These are phyloP conservation scores for Cinclus mexicanus DNA, from an alignment of 2,113 vertebrate species.

Conservation along the genomic window DNA sequence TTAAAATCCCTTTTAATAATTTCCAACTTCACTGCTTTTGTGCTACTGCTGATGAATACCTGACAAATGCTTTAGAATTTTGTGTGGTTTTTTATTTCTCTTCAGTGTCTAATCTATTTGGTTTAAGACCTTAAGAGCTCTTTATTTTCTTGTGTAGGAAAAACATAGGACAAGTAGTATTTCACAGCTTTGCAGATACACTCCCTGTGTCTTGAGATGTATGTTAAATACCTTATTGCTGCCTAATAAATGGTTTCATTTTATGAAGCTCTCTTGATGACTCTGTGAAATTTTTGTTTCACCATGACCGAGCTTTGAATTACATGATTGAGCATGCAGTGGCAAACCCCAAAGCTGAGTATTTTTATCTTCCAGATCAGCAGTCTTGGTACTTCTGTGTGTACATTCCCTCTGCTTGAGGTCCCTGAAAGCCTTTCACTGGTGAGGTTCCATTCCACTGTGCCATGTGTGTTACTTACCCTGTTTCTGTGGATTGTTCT, in stretches of 20 bases:
- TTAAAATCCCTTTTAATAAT: neutral
- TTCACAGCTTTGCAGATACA: neutral
- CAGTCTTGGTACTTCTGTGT: neutral
- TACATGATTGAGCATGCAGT: neutral
- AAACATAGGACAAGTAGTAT: neutral
- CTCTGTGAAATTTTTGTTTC: neutral
- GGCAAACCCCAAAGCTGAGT: neutral
- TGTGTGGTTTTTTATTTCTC: neutral
- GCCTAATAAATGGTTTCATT: neutral
- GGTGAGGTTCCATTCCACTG: neutral
- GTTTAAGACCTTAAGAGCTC: neutral
- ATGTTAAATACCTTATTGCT: neutral
- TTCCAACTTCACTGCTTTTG: neutral
- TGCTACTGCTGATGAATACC: neutral
- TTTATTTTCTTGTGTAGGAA: neutral
- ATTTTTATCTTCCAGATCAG: neutral
- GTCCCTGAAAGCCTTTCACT: neutral
- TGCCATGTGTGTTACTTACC: rapidly evolving
- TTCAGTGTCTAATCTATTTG: neutral
- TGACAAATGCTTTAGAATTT: neutral
- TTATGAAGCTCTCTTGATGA: neutral
- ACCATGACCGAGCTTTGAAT: neutral
- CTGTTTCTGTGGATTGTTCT: neutral
- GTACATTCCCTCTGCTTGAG: neutral
- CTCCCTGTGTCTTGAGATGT: neutral